Evolutionary conservation across 2,888 invertebrate genomes (phyloP), one percentile per base, ranked within the genome.

Genomic region (Synanthedon vespiformis): DNA sequence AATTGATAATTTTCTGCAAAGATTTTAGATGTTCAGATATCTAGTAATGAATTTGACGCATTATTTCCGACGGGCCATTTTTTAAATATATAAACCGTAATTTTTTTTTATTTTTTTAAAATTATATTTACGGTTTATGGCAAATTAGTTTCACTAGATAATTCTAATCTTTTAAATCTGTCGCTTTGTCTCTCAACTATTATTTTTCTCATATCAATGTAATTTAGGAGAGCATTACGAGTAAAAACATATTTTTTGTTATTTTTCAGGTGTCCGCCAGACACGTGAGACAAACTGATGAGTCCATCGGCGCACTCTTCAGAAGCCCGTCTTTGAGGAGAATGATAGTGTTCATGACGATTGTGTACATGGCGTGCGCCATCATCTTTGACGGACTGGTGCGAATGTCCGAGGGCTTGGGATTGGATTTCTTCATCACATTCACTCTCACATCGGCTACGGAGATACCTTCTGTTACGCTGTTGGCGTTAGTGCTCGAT

Each of bases 321-420:
- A 69, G 62, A 52, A 81, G 75, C 54, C 63, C 58, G 0, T 72
- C 77, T 0, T 69, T 86, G 3, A 74, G 85, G 0, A 62, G 54
- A 52, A 73, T 78, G 55, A 63, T 83, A 69, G 40, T 71, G 0
- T 61, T 72, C 27, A 72, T 86, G 75, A 62, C 81, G 50, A 51
- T 77, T 4, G 77, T 80, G 49, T 85, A 80, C 68, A 81, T 84
- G 79, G 68, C 74, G 4, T 78, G 78, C 51, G 78, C 86, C 4
- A 57, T 85, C 52, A 74, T 84, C 57, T 87, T 85, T 64, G 86
- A 87, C 59, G 85, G 80, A 0, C 75, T 87, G n/a, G 84, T 87
- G 52, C 63, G 86, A 50, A 70, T 87, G 74, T 84, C 85, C 0
- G 85, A 87, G 56, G 79, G 74, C 1, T 70, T 87, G 8, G 86